Base-by-base conservation (phyloP, 2,888 invertebrate species). In the Drosophila antonietae region DNA sequence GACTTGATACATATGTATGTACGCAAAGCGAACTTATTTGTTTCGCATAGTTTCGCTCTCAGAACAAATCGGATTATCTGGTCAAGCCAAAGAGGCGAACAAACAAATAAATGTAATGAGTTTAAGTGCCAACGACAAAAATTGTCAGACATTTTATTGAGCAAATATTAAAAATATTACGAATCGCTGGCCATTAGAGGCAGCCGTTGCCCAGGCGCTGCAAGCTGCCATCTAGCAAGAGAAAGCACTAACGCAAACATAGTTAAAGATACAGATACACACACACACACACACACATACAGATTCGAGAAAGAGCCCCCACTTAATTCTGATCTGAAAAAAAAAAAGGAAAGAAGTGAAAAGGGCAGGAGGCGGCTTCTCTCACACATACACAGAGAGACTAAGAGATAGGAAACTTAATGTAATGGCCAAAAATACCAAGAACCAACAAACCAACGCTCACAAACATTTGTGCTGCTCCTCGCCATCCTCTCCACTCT, bases 121-220 rank as follows among this genome's bases (percentile, higher is more conserved):
- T 88, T 73, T 80, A 88, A 88, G 83, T 86, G 86, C 82, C 72
- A 76, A 73, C 44, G 74, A 73, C 76, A 68, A 72, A 77, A 85
- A 85, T 89, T 83, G 87, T 84, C 88, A 66, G 80, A 86, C 83
- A 85, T 88, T 87, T 89, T 88, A 89, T 88, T 88, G 83, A 85
- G 88, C 88, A 83, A 89, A 89, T 87, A 87, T 87, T 89, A 87
- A 87, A 87, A 87, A 89, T 87, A 87, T 87, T 89, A 88, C 90
- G 80, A 87, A 89, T 87, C 83, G 88, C 71, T 81, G 83, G 73
- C 85, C 85, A 88, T 87, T 87, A 87, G 78, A 72, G 65, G 80
- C 86, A 87, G 85, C 86, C 86, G 86, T 80, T 78, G 80, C 68
- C 56, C 68, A 63, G 56, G 39, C 56, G 3, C 46, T 28, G 44